These are phyloP conservation scores for Ctenopoma multispine DNA, from an alignment of 2,797 vertebrate genomes.

Conservation along the genomic window DNA sequence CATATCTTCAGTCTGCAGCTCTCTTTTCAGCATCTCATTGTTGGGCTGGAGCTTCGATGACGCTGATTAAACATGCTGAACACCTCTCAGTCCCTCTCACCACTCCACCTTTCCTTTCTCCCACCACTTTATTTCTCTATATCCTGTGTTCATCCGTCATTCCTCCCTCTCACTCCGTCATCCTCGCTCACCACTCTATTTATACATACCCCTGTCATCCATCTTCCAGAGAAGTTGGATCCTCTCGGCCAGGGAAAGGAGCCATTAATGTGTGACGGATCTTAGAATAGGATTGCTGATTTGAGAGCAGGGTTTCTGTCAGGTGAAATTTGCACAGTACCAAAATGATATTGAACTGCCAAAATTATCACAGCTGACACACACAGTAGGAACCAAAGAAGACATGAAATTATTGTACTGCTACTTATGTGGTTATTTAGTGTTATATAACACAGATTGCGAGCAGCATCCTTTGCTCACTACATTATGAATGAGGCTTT, in stretches of 20 bases:
- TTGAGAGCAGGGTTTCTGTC: conserved; percentile 41
- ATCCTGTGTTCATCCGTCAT: conserved; percentile 71
- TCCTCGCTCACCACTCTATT: conserved; percentile 65
- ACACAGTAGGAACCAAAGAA: not conserved
- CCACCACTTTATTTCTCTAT: conserved; percentile 51
- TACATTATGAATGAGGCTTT: conserved; percentile 45
- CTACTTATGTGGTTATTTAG: conserved; percentile 15
- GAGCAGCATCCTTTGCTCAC: not conserved
- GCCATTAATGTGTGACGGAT: conserved; percentile 50
- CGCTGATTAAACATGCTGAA: conserved; percentile 58
- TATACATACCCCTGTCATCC: conserved; percentile 72
- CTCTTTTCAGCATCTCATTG: conserved; percentile 38
- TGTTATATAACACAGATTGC: not conserved
- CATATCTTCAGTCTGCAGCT: not conserved
- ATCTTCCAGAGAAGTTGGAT: conserved; percentile 65
- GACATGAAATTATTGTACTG: not conserved
- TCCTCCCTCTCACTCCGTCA: conserved; percentile 39
- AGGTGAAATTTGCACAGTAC: conserved; percentile 25
- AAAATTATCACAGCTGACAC: conserved; percentile 2
- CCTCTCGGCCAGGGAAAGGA: conserved; percentile 44
- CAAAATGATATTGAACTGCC: conserved; percentile 13
- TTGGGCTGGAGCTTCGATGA: conserved; percentile 39
- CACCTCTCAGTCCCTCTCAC: conserved; percentile 16
- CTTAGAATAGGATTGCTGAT: conserved; percentile 50
- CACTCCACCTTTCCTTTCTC: conserved; percentile 20